phyloP scores from a whole-genome alignment of 2,113 vertebrate species.

The Myrmecophaga tridactyla region DNA sequence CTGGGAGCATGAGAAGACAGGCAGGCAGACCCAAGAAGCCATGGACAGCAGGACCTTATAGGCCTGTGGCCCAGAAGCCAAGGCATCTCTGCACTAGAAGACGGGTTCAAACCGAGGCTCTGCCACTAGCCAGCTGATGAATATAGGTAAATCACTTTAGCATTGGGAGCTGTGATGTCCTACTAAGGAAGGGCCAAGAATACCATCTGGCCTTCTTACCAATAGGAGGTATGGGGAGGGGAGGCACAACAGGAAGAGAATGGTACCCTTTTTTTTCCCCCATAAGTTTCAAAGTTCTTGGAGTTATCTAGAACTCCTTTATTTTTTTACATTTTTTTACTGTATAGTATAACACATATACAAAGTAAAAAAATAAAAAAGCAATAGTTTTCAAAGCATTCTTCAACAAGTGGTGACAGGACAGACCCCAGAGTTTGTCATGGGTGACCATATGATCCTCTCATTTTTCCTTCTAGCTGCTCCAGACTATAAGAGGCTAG shows the following conservation, averaged over 20 bases:
- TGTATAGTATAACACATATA: too few relatives aligned
- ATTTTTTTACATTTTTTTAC: too few relatives aligned
- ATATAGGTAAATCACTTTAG: neutral
- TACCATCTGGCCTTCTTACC: neutral
- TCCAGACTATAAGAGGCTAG: too few relatives aligned
- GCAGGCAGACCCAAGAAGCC: neutral
- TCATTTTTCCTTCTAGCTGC: too few relatives aligned
- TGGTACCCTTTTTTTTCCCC: neutral
- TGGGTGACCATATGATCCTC: too few relatives aligned
- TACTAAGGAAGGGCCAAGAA: neutral
- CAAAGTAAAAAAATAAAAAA: too few relatives aligned
- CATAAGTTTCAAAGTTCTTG: too few relatives aligned
- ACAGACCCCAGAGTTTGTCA: too few relatives aligned
- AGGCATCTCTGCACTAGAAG: too few relatives aligned
- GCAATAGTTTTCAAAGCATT: too few relatives aligned
- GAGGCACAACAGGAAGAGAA: neutral
- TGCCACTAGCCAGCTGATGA: neutral
- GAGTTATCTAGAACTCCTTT: too few relatives aligned
- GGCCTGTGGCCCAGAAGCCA: rapidly evolving
- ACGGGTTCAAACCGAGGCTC: neutral
- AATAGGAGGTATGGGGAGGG: neutral
- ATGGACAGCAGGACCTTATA: neutral
- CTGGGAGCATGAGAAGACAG: neutral
- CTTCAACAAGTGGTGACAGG: too few relatives aligned
- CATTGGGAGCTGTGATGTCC: neutral